phyloP scores from a whole-genome alignment of 2,888 invertebrate genomes.

The Acrobasis suavella region DNA sequence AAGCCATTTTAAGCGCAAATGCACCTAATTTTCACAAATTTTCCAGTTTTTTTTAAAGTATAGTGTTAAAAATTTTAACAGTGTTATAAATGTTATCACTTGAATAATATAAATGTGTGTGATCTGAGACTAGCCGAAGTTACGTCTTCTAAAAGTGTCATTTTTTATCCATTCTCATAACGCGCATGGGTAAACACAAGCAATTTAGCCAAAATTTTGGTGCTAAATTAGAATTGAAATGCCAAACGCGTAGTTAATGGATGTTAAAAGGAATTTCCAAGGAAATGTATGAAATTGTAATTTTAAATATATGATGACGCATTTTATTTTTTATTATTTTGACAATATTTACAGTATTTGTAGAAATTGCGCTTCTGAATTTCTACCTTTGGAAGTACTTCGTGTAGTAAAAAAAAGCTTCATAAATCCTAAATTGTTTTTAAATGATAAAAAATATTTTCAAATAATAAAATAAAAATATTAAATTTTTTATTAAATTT shows the following conservation, averaged over 20 bases:
- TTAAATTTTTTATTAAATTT: too few relatives aligned
- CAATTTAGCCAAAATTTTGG: slow-evolving; percentile 62
- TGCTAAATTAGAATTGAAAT: slow-evolving; percentile 56
- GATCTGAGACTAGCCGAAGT: too few relatives aligned
- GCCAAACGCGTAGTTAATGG: slow-evolving; percentile 43
- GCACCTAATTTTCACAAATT: too few relatives aligned
- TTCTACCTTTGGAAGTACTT: not conserved
- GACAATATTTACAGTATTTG: not conserved
- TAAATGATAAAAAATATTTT: too few relatives aligned
- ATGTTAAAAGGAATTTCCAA: slow-evolving; percentile 18
- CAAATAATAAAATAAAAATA: too few relatives aligned
- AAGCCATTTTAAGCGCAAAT: too few relatives aligned
- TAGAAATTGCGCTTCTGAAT: not conserved
- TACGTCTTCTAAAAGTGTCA: not conserved
- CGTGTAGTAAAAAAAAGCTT: too few relatives aligned
- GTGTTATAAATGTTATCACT: too few relatives aligned
- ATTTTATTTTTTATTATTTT: slow-evolving; percentile 3
- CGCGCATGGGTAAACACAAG: slow-evolving; percentile 19
- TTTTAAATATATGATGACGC: not conserved
- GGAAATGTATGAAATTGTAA: slow-evolving; percentile 1
- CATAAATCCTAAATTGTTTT: too few relatives aligned
- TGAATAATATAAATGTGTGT: too few relatives aligned
- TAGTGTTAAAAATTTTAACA: too few relatives aligned
- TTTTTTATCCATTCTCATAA: slow-evolving; percentile 15
- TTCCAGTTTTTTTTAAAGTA: too few relatives aligned